Evolutionary conservation across 1,140 invertebrate species (phyloP), one percentile per base, ranked within the genome.

Genomic region (Zaprionus vittiger): DNA sequence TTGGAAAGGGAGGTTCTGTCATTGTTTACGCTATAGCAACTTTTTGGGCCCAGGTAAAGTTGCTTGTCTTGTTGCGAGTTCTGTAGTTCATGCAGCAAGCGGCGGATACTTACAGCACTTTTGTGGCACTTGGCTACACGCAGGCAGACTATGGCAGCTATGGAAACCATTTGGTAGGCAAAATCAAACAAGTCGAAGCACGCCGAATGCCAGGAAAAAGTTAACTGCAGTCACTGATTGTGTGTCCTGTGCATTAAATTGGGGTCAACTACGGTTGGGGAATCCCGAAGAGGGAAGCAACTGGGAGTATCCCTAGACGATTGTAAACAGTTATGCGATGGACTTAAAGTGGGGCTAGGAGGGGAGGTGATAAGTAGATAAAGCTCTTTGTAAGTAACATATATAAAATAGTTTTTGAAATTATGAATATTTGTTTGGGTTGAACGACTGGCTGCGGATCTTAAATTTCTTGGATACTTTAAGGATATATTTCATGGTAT

Each of bases 91-190:
- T 84, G 71, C 72, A 76, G 38, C 79, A 52, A 24, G 47, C 47
- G 20, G 2, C 17, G 73, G 68, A 79, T 90, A 90, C 75, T 87
- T 84, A 84, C 81, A 81, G 73, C 85, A 81, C 47, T 81, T 90
- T 81, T 77, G 75, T 90, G 81, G 65, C 85, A 89, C 83, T 89
- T 83, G 83, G 72, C 73, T 85, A 71, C 71, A 89, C 80, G 68
- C 60, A 22, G 38, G 24, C 49, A 38, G 38, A 34, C 52, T 56
- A 57, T 38, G 41, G 69, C 54, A 61, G 75, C 81, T 61, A 89
- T 89, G 84, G 75, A 69, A 90, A 89, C 84, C 68, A 60, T 68
- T 77, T 68, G 38, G 38, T 67, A 75, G 64, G 47, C 49, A 54
- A 57, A 83, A 70, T 67, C 73, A 79, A 77, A 76, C 72, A 87